Evolutionary conservation across 2,113 vertebrate genomes (phyloP).

Genomic region (Trochalopteron elliotii): DNA sequence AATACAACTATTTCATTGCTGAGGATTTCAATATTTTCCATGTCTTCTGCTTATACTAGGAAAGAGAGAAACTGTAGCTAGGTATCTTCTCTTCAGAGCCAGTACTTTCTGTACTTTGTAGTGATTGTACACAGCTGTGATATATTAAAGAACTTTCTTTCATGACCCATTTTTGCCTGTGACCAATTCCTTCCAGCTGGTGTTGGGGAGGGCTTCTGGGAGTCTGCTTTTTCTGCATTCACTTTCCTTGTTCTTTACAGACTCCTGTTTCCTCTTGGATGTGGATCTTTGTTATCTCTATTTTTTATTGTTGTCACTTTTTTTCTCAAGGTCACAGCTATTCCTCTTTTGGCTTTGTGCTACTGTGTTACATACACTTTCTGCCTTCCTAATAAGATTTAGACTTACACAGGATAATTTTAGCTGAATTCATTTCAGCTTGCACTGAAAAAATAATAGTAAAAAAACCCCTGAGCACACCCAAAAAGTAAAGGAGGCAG

Average conservation of each 20-base stretch:
- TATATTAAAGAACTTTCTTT: not conserved
- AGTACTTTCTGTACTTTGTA: not conserved
- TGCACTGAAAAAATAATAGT: not conserved
- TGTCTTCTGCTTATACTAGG: not conserved
- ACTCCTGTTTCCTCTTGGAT: not conserved
- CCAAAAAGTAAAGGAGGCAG: not conserved
- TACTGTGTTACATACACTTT: not conserved
- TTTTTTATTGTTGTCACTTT: fast-evolving
- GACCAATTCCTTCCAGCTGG: not conserved
- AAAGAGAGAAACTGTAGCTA: not conserved
- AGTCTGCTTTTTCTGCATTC: not conserved
- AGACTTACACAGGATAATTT: not conserved
- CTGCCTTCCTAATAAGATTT: not conserved
- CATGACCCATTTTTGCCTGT: not conserved
- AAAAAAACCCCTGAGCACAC: not conserved
- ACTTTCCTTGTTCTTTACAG: not conserved
- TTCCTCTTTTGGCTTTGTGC: not conserved
- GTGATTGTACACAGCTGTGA: not conserved
- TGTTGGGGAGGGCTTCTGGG: not conserved
- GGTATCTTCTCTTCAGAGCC: not conserved
- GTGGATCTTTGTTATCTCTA: not conserved
- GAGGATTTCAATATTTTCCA: not conserved
- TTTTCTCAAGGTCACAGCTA: not conserved
- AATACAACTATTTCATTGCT: not conserved
- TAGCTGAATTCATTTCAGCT: not conserved